Evolutionary conservation across 2,888 invertebrate genomes (phyloP), one percentile per base, ranked within the genome.

Genomic region (Caenorhabditis plicata): DNA sequence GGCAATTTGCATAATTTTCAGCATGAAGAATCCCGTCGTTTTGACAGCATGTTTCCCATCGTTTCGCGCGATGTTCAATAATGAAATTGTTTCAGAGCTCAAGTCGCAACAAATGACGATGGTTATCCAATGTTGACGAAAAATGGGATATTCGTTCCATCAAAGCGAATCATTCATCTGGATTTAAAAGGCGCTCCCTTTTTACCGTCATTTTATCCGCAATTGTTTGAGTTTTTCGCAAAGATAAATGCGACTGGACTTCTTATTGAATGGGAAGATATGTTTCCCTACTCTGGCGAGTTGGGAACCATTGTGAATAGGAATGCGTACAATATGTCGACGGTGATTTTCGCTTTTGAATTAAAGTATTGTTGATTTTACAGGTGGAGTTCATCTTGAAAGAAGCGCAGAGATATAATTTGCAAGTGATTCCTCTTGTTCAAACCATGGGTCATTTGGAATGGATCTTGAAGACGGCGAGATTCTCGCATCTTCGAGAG

Each of bases 371-470:
- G n/a, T n/a, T n/a, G n/a, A n/a, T n/a, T n/a, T n/a, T 86, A 43
- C 88, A 89, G 77, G 53, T 65, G 29, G 54, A 61, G 26, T 25
- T 13, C 0, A 61, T 61, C 22, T 20, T 61, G 23, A 17, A 52
- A 32, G 68, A 63, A 47, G 65, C 68, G 3, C 45, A 54, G 26
- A 54, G 51, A 27, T 60, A 62, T 17, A 26, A 54, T 84, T 83
- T 91, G 1, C 86, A 86, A 63, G 86, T 89, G 0, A 89, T 91
- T 70, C 91, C 91, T 0, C 82, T 91, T 39, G 84, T 91, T 11
- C 91, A 90, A 83, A 89, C 90, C 0, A 90, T 90, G 81, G 91
- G 90, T 0, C 91, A 91, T 80, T 82, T 91, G 83, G 90, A 91
- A 81, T 89, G 88, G 83, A 85, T 88, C 0, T 83, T 91, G 41